Percentiles rank a stretch among this genome's conserved stretches.
Conservation (phyloP, 2,888 invertebrate genomes). For the Drosophila fungiperda region DNA sequence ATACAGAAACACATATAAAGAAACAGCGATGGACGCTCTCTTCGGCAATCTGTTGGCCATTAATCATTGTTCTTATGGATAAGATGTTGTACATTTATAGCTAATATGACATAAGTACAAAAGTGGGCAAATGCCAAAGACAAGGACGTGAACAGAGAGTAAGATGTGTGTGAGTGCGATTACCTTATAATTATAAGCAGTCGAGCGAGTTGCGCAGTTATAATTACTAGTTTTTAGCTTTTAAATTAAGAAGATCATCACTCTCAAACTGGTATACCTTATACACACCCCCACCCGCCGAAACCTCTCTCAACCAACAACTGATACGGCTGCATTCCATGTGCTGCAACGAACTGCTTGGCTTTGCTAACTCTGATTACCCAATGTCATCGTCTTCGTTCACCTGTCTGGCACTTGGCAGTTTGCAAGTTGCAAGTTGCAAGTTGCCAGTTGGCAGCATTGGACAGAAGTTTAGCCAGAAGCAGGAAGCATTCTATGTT, state of each 20-base stretch:
- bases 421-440: constrained; percentile 28
- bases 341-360: constrained; percentile 53
- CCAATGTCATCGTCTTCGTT: constrained; percentile 77
- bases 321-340: constrained; percentile 78
- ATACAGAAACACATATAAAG: constrained; percentile 20
- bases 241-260: constrained; percentile 81
- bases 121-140: constrained; percentile 73
- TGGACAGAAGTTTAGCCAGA: constrained; percentile 65
- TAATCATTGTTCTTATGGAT: constrained; percentile 68
- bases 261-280: constrained; percentile 59
- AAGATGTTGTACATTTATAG: constrained; percentile 75
- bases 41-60: constrained; percentile 58
- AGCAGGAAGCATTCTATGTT: constrained; percentile 81
- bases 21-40: constrained; percentile 23
- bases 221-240: constrained; percentile 80
- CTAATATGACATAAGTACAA: constrained; percentile 81
- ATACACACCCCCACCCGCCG: not conserved
- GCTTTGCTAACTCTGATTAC: constrained; percentile 79
- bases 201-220: constrained; percentile 70
- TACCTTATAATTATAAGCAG: constrained; percentile 77
- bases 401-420: constrained; percentile 54
- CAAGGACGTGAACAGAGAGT: constrained; percentile 39
- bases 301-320: constrained; percentile 16
- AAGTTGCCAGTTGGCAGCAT: constrained; percentile 45
- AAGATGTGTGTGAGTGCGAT: constrained; percentile 17